phyloP scores from a whole-genome alignment of 2,113 vertebrate genomes.

The Gymnogyps californianus region DNA sequence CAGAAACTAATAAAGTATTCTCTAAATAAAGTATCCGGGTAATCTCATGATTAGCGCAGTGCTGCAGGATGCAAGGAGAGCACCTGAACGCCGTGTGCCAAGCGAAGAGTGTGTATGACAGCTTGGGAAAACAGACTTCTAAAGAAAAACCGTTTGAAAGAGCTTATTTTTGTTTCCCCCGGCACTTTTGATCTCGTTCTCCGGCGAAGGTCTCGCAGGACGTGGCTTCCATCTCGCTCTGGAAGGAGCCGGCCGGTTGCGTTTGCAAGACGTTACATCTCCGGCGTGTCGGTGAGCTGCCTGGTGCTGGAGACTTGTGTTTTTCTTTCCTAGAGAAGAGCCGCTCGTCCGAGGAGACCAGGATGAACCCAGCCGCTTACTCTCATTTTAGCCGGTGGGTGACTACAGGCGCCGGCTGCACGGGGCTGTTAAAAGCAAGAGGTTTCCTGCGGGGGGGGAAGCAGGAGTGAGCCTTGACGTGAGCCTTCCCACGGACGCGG shows the following conservation, averaged over 20 bases:
- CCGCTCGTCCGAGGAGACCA: rapidly evolving
- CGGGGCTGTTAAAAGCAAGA: background rate
- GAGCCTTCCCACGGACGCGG: background rate
- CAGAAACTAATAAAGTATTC: constrained; percentile 99
- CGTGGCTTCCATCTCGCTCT: rapidly evolving
- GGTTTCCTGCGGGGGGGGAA: background rate
- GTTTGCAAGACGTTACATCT: rapidly evolving
- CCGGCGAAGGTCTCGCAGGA: rapidly evolving
- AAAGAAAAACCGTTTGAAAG: background rate
- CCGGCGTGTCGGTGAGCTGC: background rate
- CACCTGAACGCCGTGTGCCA: rapidly evolving
- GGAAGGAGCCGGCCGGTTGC: background rate
- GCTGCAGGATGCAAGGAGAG: background rate
- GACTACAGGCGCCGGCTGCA: background rate
- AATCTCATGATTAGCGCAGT: constrained; percentile 10
- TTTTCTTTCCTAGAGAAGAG: background rate
- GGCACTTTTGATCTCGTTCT: background rate
- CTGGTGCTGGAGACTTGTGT: background rate
- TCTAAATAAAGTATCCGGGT: constrained; percentile 76
- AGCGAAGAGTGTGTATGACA: rapidly evolving
- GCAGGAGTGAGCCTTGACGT: background rate
- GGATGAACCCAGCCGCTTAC: rapidly evolving
- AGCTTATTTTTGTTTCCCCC: background rate
- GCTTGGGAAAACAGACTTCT: background rate
- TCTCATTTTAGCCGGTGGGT: rapidly evolving